Percentiles rank a stretch among this genome's conserved stretches.
Conservation (phyloP, 1,140 invertebrate genomes). For the Amphibalanus amphitrite region DNA sequence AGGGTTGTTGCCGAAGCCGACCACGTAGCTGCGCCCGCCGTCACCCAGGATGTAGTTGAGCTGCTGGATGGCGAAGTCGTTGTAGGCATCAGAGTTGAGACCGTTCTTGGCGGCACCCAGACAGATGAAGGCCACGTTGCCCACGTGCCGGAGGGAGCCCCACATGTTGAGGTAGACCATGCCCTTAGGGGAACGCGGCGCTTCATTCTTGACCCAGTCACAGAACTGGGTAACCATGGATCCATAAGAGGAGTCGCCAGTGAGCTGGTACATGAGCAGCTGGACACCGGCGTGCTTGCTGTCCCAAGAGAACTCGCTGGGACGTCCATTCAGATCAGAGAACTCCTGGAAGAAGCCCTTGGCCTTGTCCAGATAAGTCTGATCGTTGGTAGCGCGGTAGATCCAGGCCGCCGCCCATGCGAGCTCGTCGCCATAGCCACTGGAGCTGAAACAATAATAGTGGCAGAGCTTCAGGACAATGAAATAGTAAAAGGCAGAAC, state of each 20-base stretch:
- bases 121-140: conserved; percentile 12
- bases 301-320: conserved; percentile 11
- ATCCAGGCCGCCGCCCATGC: conserved; percentile 44
- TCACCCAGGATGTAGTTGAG: conserved; percentile 43
- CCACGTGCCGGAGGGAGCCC: conserved; percentile 10
- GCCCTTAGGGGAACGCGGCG: conserved; percentile 8
- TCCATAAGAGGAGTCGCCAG: conserved; percentile 6
- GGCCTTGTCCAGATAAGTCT: conserved; percentile 10
- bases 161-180: conserved; percentile 10
- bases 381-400: conserved; percentile 31
- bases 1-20: conserved; percentile 39
- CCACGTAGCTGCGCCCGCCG: conserved; percentile 40
- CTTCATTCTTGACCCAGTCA: conserved; percentile 12
- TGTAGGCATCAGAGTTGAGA: conserved; percentile 21
- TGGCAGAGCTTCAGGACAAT: too few relatives aligned
- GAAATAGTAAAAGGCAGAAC: too few relatives aligned
- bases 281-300: conserved; percentile 9
- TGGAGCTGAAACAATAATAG: conserved; percentile 21
- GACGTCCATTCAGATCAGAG: conserved; percentile 24
- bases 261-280: conserved; percentile 11
- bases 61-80: conserved; percentile 40
- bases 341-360: conserved; percentile 33
- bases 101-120: conserved; percentile 28
- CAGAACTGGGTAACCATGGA: conserved; percentile 10
- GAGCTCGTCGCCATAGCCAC: conserved; percentile 41